Evolutionary conservation across 2,888 invertebrate species (phyloP).

Genomic region (Eupeodes luniger): DNA sequence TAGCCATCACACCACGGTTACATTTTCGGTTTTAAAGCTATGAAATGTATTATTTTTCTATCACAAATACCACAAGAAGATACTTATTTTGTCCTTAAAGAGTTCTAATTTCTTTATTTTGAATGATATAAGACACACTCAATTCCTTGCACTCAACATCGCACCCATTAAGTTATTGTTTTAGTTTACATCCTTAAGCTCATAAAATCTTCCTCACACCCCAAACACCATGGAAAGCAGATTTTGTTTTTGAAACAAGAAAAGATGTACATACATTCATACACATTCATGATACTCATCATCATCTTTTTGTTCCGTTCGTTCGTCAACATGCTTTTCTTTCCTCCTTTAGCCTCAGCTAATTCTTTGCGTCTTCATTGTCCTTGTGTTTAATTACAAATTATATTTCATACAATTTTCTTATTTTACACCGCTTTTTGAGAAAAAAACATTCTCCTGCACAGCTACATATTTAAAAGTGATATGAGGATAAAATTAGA

Average conservation of each 20-base stretch:
- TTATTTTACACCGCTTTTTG: slow-evolving; percentile 15
- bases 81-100: slow-evolving; percentile 26
- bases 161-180: slow-evolving; percentile 44
- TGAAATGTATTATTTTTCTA: no score
- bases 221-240: slow-evolving; percentile 32
- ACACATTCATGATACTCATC: slow-evolving; percentile 17
- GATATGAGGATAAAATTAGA: not conserved
- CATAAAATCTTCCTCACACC: slow-evolving; percentile 29
- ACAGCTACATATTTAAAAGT: not conserved
- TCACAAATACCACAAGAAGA: not conserved
- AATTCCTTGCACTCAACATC: slow-evolving; percentile 26
- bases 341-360: not conserved
- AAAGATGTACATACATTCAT: not conserved
- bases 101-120: slow-evolving; percentile 45
- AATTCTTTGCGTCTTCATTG: slow-evolving; percentile 13
- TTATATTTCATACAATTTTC: slow-evolving; percentile 35
- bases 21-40: no score
- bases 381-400: slow-evolving; percentile 51
- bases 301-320: not conserved
- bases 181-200: slow-evolving; percentile 40
- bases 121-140: slow-evolving; percentile 34
- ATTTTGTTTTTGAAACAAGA: slow-evolving; percentile 31
- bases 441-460: not conserved
- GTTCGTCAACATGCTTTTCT: slow-evolving; percentile 41
- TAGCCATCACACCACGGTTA: no score